Percentiles rank a stretch among this genome's conserved stretches.
phyloP scores from a whole-genome alignment of 2,113 vertebrate genomes.

The Rhinolophus ferrumequinum region DNA sequence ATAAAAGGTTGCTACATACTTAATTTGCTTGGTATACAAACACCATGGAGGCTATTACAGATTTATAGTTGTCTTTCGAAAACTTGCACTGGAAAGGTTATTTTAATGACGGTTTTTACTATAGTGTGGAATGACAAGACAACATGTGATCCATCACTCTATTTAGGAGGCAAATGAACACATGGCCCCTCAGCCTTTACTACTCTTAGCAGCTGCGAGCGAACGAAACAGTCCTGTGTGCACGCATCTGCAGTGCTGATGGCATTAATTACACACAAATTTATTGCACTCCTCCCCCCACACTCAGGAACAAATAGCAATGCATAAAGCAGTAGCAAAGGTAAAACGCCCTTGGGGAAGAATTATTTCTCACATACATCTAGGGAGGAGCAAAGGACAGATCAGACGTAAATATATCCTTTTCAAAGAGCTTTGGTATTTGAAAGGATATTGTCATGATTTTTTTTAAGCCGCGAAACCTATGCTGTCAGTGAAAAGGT shows the following conservation, averaged over 20 bases:
- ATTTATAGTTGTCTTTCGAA: slow-evolving; percentile 54
- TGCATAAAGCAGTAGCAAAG: slow-evolving; percentile 52
- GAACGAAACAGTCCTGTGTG: slow-evolving; percentile 40
- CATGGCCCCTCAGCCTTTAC: slow-evolving; percentile 52
- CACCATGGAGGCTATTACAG: slow-evolving; percentile 1
- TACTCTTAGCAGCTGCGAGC: slow-evolving; percentile 58
- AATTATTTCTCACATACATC: slow-evolving; percentile 49
- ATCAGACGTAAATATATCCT: slow-evolving; percentile 44
- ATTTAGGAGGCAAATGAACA: slow-evolving; percentile 52
- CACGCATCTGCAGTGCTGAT: slow-evolving; percentile 44
- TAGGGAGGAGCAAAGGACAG: slow-evolving; percentile 44
- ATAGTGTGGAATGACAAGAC: slow-evolving; percentile 37
- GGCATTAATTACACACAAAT: slow-evolving; percentile 66
- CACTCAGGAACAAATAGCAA: slow-evolving; percentile 48
- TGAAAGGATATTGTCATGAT: slow-evolving; percentile 10
- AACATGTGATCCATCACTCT: not conserved
- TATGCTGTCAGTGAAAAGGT: not conserved
- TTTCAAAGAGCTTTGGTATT: slow-evolving; percentile 49
- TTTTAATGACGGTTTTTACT: slow-evolving; percentile 63
- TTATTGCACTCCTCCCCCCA: slow-evolving; percentile 24
- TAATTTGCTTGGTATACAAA: slow-evolving; percentile 7
- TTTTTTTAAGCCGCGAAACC: slow-evolving; percentile 21
- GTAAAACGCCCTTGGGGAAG: slow-evolving; percentile 54
- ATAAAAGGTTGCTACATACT: slow-evolving; percentile 46
- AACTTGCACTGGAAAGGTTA: slow-evolving; percentile 1